A percentile compares a stretch with the other conserved stretches of the same genome.
These are phyloP conservation scores for Brenthis daphne DNA, from an alignment of 2,888 invertebrate genomes.

Conservation along the genomic window DNA sequence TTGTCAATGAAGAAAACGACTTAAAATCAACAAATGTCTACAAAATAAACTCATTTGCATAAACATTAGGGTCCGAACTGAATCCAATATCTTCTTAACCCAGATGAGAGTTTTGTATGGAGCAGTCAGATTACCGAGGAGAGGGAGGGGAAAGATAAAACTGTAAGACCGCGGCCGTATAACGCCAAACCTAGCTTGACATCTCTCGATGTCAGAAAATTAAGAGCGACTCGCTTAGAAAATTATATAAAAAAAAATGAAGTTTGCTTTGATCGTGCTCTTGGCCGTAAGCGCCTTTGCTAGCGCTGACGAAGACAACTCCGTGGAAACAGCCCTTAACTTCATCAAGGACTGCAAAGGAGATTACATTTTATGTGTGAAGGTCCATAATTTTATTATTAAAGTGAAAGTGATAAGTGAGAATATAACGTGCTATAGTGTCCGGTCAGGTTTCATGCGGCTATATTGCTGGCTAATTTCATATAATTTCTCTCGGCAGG, in stretches of 20 bases:
- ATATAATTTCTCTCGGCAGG: slow-evolving; percentile 45
- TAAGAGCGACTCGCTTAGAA: slow-evolving; percentile 50
- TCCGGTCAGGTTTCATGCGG: slow-evolving; percentile 46
- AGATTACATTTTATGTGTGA: slow-evolving; percentile 87
- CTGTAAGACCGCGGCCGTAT: slow-evolving; percentile 62
- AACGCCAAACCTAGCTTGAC: slow-evolving; percentile 73
- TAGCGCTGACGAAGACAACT: slow-evolving; percentile 76
- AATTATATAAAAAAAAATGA: slow-evolving; percentile 61
- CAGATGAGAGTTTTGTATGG: slow-evolving; percentile 58
- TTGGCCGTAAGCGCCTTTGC: slow-evolving; percentile 69
- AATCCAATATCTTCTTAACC: slow-evolving; percentile 64
- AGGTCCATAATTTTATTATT: slow-evolving; percentile 81
- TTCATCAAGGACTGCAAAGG: slow-evolving; percentile 87
- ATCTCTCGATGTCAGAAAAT: slow-evolving; percentile 72
- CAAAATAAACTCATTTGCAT: slow-evolving; percentile 55
- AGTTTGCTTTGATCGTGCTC: slow-evolving; percentile 58
- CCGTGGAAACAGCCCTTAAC: slow-evolving; percentile 84
- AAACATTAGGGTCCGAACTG: slow-evolving; percentile 61
- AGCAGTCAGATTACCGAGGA: slow-evolving; percentile 51
- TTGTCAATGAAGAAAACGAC: slow-evolving; percentile 28
- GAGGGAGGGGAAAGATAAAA: slow-evolving; percentile 76
- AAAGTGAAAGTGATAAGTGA: slow-evolving; percentile 72
- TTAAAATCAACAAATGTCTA: slow-evolving; percentile 37
- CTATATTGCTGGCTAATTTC: slow-evolving; percentile 43
- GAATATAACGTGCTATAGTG: slow-evolving; percentile 46